phyloP scores from a whole-genome alignment of 2,797 vertebrate genomes.

The Sarcoramphus papa region DNA sequence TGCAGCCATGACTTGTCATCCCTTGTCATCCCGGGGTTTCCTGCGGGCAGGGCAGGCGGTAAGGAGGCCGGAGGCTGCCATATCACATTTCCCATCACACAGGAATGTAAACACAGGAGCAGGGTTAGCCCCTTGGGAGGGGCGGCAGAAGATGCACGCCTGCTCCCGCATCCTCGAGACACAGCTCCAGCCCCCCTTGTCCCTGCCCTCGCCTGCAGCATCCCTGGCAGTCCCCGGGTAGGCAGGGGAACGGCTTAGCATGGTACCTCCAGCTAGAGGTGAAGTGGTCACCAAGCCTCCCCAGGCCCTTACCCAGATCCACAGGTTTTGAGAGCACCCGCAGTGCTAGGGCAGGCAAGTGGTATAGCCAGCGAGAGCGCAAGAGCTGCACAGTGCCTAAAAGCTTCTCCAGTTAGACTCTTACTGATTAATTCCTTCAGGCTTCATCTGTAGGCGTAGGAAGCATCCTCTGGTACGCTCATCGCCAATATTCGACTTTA shows the following conservation, averaged over 20 bases:
- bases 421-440: background rate
- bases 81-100: background rate
- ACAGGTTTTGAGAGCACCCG: background rate
- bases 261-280: background rate
- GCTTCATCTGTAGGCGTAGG: background rate
- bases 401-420: background rate
- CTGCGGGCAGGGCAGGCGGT: background rate
- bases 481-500: background rate
- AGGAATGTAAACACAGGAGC: background rate
- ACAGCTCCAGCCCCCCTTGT: background rate
- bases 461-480: background rate
- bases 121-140: background rate
- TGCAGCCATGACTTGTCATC: background rate
- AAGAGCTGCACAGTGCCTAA: background rate
- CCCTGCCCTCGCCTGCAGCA: background rate
- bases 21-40: background rate
- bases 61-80: background rate
- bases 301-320: background rate
- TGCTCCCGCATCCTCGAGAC: accelerated
- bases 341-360: too few species aligned
- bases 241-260: background rate
- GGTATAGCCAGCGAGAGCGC: background rate
- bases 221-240: background rate
- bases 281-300: background rate
- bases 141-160: background rate